Percentiles rank a stretch among this genome's conserved stretches.
Conservation (phyloP, 1,140 invertebrate genomes). For the Calephelis virginiensis region DNA sequence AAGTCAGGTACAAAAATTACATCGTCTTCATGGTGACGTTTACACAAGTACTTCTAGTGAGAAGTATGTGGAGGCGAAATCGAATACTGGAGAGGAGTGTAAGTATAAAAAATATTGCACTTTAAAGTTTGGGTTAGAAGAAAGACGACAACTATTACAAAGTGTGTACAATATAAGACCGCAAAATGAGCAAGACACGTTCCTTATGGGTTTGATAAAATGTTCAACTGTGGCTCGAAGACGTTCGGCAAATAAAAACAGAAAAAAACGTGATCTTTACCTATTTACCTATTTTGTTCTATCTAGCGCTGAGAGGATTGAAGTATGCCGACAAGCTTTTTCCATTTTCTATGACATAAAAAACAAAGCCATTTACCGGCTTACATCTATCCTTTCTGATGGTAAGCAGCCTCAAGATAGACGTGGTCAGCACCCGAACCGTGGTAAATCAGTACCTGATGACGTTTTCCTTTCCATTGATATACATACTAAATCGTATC, state of each 20-base stretch:
- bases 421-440: conserved; percentile 24
- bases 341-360: conserved; percentile 22
- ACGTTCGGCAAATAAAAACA: conserved; percentile 7
- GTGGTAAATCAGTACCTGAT: conserved; percentile 24
- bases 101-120: conserved; percentile 6
- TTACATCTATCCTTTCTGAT: conserved; percentile 22
- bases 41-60: conserved; percentile 2
- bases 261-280: conserved; percentile 15
- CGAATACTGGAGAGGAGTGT: not conserved
- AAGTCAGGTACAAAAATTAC: conserved; percentile 7
- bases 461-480: conserved; percentile 19
- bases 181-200: conserved; percentile 23
- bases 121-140: conserved; percentile 4
- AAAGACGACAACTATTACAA: conserved; percentile 1
- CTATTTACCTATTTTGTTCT: conserved; percentile 21
- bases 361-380: conserved; percentile 20
- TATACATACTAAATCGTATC: conserved; percentile 23
- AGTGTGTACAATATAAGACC: conserved; percentile 20
- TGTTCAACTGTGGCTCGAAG: conserved; percentile 1
- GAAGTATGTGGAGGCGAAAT: conserved; percentile 1
- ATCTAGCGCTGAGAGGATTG: conserved; percentile 19
- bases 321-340: conserved; percentile 21
- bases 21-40: conserved; percentile 7
- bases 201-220: conserved; percentile 18
- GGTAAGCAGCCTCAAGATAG: conserved; percentile 25